Conservation (phyloP, 2,797 vertebrate genomes). For the Holocentrus rufus region DNA sequence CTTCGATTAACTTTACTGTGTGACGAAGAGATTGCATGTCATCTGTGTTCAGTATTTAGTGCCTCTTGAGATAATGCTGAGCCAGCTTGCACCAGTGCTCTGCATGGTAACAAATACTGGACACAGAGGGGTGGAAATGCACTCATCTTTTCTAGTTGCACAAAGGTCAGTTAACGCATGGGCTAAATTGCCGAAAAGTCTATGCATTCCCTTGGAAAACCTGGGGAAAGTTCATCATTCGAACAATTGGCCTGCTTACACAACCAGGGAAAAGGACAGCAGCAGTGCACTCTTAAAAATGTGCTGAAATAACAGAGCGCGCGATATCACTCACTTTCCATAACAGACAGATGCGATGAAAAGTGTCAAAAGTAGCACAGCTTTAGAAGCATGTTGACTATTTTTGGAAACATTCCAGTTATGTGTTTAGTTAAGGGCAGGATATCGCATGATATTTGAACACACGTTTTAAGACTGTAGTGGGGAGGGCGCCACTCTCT, state of each 20-base stretch:
- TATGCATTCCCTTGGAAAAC: not conserved
- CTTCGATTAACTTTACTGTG: not conserved
- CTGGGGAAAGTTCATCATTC: not conserved
- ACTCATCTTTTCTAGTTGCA: constrained; percentile 1
- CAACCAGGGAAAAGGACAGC: not conserved
- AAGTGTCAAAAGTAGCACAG: constrained; percentile 73
- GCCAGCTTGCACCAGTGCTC: constrained; percentile 19
- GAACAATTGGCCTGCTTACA: not conserved
- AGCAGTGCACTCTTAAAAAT: not conserved
- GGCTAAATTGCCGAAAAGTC: constrained; percentile 8
- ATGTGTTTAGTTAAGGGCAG: constrained; percentile 56
- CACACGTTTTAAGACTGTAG: constrained; percentile 64
- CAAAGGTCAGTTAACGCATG: not conserved
- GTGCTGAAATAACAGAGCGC: constrained; percentile 30
- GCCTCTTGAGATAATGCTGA: constrained; percentile 3
- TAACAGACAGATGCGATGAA: constrained; percentile 60
- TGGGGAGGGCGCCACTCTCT: constrained; percentile 72
- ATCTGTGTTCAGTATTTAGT: constrained; percentile 8
- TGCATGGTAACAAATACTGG: constrained; percentile 3
- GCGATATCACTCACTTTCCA: constrained; percentile 21
- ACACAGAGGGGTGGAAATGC: constrained; percentile 11
- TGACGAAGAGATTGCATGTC: not conserved
- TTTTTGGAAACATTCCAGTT: constrained; percentile 71
- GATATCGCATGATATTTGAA: constrained; percentile 58
- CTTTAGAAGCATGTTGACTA: constrained; percentile 66